These are phyloP conservation scores for Machimus rusticus DNA, from an alignment of 2,888 invertebrate species.

Conservation along the genomic window DNA sequence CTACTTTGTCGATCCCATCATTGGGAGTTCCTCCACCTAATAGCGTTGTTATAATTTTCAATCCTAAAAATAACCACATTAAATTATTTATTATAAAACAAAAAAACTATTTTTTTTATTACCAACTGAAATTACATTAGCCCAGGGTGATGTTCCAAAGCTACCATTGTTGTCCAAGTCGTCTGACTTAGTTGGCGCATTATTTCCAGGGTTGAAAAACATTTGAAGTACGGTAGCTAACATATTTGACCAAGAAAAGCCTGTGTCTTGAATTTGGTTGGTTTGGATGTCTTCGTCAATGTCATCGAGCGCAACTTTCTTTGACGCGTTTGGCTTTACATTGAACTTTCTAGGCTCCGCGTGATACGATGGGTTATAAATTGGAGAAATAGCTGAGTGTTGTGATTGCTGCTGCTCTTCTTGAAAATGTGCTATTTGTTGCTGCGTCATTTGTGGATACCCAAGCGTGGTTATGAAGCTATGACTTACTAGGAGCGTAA, in stretches of 20 bases:
- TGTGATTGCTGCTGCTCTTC: slow-evolving; percentile 49
- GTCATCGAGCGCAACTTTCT: slow-evolving; percentile 85
- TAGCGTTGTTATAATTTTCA: slow-evolving; percentile 84
- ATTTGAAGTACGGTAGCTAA: slow-evolving; percentile 87
- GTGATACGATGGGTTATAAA: slow-evolving; percentile 55
- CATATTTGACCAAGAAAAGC: slow-evolving; percentile 90
- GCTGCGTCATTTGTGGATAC: slow-evolving; percentile 66
- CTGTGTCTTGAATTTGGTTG: slow-evolving; percentile 78
- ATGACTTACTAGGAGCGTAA: slow-evolving; percentile 74
- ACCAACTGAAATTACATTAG: slow-evolving; percentile 83
- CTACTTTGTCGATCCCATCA: slow-evolving; percentile 90
- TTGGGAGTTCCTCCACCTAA: slow-evolving; percentile 78
- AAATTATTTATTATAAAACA: not conserved
- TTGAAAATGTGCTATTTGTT: slow-evolving; percentile 44
- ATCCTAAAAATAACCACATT: slow-evolving; percentile 59
- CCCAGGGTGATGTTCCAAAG: slow-evolving; percentile 83
- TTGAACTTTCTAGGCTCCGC: slow-evolving; percentile 80
- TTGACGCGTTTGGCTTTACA: slow-evolving; percentile 87
- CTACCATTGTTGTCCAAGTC: slow-evolving; percentile 71
- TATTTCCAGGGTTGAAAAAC: slow-evolving; percentile 72
- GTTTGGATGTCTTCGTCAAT: slow-evolving; percentile 82
- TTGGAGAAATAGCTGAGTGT: slow-evolving; percentile 52
- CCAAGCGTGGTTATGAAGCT: slow-evolving; percentile 73
- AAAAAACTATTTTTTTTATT: not conserved
- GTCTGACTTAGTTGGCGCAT: slow-evolving; percentile 80